Conservation (phyloP, 2,888 invertebrate genomes). For the Cephus runcator region DNA sequence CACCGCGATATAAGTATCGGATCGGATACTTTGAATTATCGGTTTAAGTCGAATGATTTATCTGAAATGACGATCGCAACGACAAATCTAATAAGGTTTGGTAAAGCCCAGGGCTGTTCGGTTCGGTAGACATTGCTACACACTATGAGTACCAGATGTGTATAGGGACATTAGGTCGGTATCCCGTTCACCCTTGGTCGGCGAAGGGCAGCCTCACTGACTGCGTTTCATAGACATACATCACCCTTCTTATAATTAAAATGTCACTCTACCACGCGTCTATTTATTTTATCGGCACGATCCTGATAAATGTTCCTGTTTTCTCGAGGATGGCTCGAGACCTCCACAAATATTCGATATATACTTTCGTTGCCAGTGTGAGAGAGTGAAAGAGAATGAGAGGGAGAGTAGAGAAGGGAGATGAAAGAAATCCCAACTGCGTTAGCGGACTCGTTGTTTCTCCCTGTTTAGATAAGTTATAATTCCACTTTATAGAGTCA, state of each 20-base stretch:
- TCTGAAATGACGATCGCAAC: background rate
- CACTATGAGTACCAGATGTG: background rate
- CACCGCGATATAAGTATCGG: background rate
- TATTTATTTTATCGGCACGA: constrained; percentile 48
- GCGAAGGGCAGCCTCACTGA: background rate
- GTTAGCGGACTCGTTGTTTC: constrained; percentile 35
- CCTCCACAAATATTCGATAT: background rate
- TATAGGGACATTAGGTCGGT: background rate
- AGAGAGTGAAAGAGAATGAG: background rate
- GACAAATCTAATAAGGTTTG: background rate
- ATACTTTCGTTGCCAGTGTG: background rate
- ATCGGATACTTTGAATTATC: background rate
- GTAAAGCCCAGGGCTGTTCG: background rate
- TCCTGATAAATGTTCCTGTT: constrained; percentile 52
- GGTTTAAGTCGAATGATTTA: background rate
- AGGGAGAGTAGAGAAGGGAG: no score
- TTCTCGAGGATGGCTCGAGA: background rate
- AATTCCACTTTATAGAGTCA: constrained; percentile 8
- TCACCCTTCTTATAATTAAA: constrained; percentile 42
- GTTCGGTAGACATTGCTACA: background rate
- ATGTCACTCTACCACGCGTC: constrained; percentile 33
- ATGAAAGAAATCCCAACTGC: constrained; percentile 38
- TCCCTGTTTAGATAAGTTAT: constrained; percentile 19
- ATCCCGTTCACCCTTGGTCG: background rate
- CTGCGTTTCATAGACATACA: constrained; percentile 16